Evolutionary conservation across 92 coral and sea anemone species (phyloP).

Genomic region (Palythoa grandiflora): DNA sequence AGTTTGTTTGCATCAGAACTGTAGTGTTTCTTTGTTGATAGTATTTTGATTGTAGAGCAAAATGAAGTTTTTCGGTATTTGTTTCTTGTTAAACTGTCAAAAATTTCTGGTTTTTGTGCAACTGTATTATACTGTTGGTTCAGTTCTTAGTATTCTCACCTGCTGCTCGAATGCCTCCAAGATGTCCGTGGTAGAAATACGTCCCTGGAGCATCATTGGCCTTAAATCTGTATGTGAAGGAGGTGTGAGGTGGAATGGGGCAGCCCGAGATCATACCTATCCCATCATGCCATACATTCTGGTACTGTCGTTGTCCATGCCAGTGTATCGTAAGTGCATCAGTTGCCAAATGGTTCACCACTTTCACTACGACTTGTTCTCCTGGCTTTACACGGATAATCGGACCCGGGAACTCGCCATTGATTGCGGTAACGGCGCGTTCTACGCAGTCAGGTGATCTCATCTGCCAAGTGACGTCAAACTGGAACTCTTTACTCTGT

Average conservation of each 20-base stretch:
- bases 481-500: slow-evolving; percentile 44
- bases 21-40: too few relatives aligned
- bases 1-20: too few relatives aligned
- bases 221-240: slow-evolving; percentile 49
- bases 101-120: neutral
- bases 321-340: slow-evolving; percentile 58
- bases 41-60: too few relatives aligned
- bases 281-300: slow-evolving; percentile 55
- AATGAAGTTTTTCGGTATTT: neutral
- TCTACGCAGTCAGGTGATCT: slow-evolving; percentile 53
- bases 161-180: slow-evolving; percentile 54
- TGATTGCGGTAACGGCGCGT: slow-evolving; percentile 45
- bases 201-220: slow-evolving; percentile 48
- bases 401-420: slow-evolving; percentile 50
- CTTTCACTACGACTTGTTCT: slow-evolving; percentile 38
- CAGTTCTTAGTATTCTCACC: neutral
- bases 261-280: slow-evolving; percentile 51
- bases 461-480: slow-evolving; percentile 52
- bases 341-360: slow-evolving; percentile 43
- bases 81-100: neutral
- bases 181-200: slow-evolving; percentile 61
- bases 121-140: too few relatives aligned
- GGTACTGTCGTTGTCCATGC: slow-evolving; percentile 55
- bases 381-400: slow-evolving; percentile 57
- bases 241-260: slow-evolving; percentile 52